Base-by-base conservation (phyloP, 2,113 vertebrate genomes). In the Petrocephalus microphthalmus region DNA sequence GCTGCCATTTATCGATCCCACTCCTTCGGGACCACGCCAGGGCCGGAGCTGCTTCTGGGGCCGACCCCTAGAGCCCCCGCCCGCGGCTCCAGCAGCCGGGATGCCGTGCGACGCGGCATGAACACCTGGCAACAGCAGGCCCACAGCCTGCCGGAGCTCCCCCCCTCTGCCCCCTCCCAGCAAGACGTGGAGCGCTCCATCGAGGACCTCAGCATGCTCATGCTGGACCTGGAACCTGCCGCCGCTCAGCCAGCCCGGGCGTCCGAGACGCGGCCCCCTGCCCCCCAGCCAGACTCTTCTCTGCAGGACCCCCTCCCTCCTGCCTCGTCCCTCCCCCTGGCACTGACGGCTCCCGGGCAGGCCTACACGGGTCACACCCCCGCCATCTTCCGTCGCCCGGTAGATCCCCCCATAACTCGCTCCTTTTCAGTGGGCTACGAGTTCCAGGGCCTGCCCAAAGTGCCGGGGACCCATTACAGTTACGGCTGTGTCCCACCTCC, bases 111-210 rank as follows among this genome's bases (percentile, higher is more conserved):
- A 93, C 95, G 98, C 19, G 97, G 98, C 2, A 94, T 99, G 87
- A 98, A 96, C 67, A 96, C 97, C 42, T 99, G 98, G 98, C 98
- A 99, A 86, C 56, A 96, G 95, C 13, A 96, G 54, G 93, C 94
- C 88, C 96, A 97, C 33, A 96, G 96, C 92, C 96, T 99, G 91
- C 98, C 98, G 0, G 97, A 98, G 78, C 98, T 97, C 89, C 97
- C 97, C 0, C 37, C 42, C 1, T 92, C 94, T 19, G 95, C 95
- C 0, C 95, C 97, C 64, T 99, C 98, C 53, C 97, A 96, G 89
- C 95, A 94, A 90, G 98, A 99, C 93, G 99, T 99, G 0, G 97
- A 99, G 91, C 96, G 98, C 92, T 99, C 98, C 29, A 99, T 99
- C 0, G 98, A 99, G 93, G 94, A 97, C 0, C 97, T 99, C 1